These are phyloP conservation scores for Tetragnatha montana DNA, from an alignment of 2,888 invertebrate species.

Conservation along the genomic window DNA sequence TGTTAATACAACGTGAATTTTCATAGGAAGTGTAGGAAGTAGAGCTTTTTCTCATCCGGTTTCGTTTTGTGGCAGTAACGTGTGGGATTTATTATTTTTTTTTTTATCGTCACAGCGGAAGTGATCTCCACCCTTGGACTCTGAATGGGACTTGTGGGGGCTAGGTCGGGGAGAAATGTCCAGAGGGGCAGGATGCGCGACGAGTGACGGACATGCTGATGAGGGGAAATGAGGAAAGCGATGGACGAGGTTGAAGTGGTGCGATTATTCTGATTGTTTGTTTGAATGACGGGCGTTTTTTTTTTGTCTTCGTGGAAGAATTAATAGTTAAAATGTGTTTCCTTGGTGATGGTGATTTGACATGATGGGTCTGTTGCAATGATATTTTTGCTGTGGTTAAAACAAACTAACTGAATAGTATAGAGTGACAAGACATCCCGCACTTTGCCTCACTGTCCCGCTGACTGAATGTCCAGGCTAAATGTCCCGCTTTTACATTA, in stretches of 20 bases:
- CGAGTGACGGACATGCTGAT: background rate
- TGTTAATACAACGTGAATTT: background rate
- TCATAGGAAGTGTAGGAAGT: constrained; percentile 4
- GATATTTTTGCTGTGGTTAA: too few relatives aligned
- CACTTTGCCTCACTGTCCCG: too few relatives aligned
- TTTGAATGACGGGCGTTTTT: too few relatives aligned
- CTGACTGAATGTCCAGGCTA: too few relatives aligned
- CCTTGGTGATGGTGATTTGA: too few relatives aligned
- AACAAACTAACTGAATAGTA: too few relatives aligned
- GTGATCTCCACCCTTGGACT: background rate
- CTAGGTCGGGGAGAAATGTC: background rate
- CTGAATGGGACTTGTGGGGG: background rate
- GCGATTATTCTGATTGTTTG: too few relatives aligned
- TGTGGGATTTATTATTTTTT: background rate
- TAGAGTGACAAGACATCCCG: too few relatives aligned
- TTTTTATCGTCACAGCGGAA: background rate
- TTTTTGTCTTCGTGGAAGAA: too few relatives aligned
- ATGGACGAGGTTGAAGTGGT: background rate
- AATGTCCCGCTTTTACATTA: too few relatives aligned
- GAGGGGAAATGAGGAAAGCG: background rate
- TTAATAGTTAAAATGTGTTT: too few relatives aligned
- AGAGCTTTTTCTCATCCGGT: constrained; percentile 3
- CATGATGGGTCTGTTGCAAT: too few relatives aligned
- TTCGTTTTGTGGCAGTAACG: background rate
- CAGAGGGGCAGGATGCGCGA: background rate